These are phyloP conservation scores for Tapirus terrestris DNA, from an alignment of 2,113 vertebrate species.

Conservation along the genomic window DNA sequence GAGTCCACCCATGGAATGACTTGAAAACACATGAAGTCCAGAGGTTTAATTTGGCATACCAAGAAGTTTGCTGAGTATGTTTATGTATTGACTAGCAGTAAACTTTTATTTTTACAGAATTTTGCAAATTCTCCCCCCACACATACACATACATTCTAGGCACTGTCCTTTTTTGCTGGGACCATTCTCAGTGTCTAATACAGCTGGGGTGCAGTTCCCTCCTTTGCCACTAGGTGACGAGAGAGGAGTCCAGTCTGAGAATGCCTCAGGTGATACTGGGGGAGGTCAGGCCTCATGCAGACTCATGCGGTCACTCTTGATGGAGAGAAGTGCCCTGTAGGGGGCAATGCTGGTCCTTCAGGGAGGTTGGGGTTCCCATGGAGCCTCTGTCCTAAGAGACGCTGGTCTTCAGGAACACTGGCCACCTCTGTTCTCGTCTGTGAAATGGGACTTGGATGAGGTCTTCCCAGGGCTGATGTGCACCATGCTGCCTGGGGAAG, in stretches of 20 bases:
- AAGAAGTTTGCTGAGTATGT: not conserved
- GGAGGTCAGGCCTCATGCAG: not conserved
- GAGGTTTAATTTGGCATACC: not conserved
- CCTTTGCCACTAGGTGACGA: not conserved
- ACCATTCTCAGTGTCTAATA: not conserved
- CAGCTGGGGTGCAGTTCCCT: conserved; percentile 1
- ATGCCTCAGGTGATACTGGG: not conserved
- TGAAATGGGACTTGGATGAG: not conserved
- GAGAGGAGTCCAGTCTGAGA: not conserved
- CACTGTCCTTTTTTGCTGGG: not conserved
- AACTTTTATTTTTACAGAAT: not conserved
- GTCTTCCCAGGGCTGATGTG: rapidly evolving
- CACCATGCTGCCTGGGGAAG: not conserved
- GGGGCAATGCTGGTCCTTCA: not conserved
- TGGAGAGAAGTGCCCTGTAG: not conserved
- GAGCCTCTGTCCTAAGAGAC: not conserved
- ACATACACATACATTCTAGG: not conserved
- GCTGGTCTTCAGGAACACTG: not conserved
- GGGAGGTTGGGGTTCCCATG: not conserved
- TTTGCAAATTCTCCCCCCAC: not conserved
- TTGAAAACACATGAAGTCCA: not conserved
- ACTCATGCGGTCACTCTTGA: rapidly evolving
- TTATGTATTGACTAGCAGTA: not conserved
- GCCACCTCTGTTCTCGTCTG: rapidly evolving
- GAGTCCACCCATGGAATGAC: not conserved